Base-by-base conservation (phyloP, 2,888 invertebrate genomes). In the Smittia aterrima region DNA sequence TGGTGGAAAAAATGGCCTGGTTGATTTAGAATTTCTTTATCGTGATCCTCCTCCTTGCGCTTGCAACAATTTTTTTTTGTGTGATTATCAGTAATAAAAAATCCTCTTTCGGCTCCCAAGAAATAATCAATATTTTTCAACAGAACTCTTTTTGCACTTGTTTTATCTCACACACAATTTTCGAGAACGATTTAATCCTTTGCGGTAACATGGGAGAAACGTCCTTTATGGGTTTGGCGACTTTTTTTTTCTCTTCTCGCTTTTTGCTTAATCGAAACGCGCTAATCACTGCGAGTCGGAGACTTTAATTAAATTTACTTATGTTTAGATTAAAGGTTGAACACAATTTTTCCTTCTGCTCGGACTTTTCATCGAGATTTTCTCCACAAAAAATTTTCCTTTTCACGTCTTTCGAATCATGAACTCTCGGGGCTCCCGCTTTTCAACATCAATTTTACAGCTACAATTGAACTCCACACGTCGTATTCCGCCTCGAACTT, bases 331-430 rank as follows among this genome's bases (percentile, higher is more conserved):
- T 32, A 58, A 72, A 40, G 54, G 53, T 72, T 72, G 72, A 72
- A 72, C 72, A 72, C 72, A 72, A 72, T 72, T 62, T 72, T 72
- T 40, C 9, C 18, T 41, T 32, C 22, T 27, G 16, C 20, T 24
- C 25, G 24, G 13, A 16, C 53, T 71, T 68, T 22, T 20, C 66
- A 54, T 71, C 32, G 54, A 24, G 7, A 16, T 64, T 64, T 25
- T 27, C 16, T 32, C 32, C 32, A 58, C 62, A 54, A 32, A 38
- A 62, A 40, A 32, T 62, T 38, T 66, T 66, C 38, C 27, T 25
- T 6, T n/a, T 66, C 66, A 54, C 72, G 72, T 72, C 72, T 72
- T 62, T 62, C 72, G 72, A 38, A 62, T 72, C 72, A 72, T 62
- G 72, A 72, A 72, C 72, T 13, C 9, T 58, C 20, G 18, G 3